A percentile compares a stretch with the other conserved stretches of the same genome.
These are phyloP conservation scores for Raja brachyura DNA, from an alignment of 2,113 vertebrate genomes.

Conservation along the genomic window DNA sequence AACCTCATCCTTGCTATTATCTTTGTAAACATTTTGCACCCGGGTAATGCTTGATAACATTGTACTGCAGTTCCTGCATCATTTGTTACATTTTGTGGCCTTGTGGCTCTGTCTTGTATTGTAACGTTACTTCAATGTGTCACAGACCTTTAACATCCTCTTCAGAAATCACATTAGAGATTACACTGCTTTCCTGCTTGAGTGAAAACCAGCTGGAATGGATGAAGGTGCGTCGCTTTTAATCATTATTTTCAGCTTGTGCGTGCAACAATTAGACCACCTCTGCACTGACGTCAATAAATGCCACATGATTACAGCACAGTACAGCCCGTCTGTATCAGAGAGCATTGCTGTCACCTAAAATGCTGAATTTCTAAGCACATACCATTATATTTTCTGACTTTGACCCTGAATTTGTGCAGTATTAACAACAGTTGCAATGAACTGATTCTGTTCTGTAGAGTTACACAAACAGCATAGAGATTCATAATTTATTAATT, in stretches of 20 bases:
- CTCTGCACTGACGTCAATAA: conserved; percentile 6
- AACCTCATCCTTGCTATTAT: background rate
- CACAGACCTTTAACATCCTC: background rate
- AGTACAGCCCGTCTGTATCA: background rate
- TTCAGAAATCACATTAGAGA: conserved; percentile 2
- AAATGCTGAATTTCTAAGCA: background rate
- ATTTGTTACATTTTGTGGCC: background rate
- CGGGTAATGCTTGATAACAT: background rate
- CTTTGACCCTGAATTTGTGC: background rate
- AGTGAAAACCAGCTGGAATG: background rate
- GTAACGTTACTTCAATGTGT: background rate
- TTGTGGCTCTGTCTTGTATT: background rate
- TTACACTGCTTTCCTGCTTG: background rate
- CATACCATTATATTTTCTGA: background rate
- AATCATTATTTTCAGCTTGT: background rate
- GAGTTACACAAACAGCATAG: background rate
- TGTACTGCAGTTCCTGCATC: background rate
- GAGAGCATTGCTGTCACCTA: background rate
- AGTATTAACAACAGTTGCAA: background rate
- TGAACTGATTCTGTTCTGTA: background rate
- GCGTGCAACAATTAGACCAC: background rate
- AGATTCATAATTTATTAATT: background rate
- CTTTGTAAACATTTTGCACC: background rate
- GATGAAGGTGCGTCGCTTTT: background rate
- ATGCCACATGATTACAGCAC: background rate